phyloP scores from a whole-genome alignment of 2,113 vertebrate genomes.

The Nesogale talazaci region DNA sequence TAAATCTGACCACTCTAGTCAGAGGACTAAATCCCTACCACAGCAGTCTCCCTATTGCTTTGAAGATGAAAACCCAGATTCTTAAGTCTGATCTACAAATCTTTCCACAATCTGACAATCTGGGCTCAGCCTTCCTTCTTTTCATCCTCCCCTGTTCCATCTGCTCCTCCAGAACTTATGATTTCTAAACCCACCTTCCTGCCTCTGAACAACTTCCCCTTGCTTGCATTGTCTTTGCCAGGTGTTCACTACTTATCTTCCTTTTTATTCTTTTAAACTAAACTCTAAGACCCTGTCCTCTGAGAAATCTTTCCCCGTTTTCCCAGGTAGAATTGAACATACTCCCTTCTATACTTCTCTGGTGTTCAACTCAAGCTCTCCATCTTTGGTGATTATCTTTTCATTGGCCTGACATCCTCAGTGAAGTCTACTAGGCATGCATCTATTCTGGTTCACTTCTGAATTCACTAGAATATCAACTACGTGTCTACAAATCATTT shows the following conservation, averaged over 20 bases:
- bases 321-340: neutral
- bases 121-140: neutral
- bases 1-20: slow-evolving; percentile 56
- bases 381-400: neutral
- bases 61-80: slow-evolving; percentile 47
- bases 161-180: neutral
- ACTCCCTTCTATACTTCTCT: neutral
- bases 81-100: slow-evolving; percentile 15
- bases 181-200: neutral
- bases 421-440: neutral
- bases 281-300: neutral
- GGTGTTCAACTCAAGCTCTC: neutral
- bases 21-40: slow-evolving; percentile 46
- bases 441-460: neutral
- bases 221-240: neutral
- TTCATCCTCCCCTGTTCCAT: neutral
- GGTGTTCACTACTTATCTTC: neutral
- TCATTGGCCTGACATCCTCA: neutral
- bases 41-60: slow-evolving; percentile 47
- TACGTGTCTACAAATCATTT: slow-evolving; percentile 40
- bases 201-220: neutral
- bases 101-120: neutral
- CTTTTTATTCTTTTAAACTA: slow-evolving; percentile 40
- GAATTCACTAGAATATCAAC: neutral
- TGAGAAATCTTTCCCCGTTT: slow-evolving; percentile 26